Base-by-base conservation (phyloP, 2,888 invertebrate genomes). In the Hipparchia sbordonii region DNA sequence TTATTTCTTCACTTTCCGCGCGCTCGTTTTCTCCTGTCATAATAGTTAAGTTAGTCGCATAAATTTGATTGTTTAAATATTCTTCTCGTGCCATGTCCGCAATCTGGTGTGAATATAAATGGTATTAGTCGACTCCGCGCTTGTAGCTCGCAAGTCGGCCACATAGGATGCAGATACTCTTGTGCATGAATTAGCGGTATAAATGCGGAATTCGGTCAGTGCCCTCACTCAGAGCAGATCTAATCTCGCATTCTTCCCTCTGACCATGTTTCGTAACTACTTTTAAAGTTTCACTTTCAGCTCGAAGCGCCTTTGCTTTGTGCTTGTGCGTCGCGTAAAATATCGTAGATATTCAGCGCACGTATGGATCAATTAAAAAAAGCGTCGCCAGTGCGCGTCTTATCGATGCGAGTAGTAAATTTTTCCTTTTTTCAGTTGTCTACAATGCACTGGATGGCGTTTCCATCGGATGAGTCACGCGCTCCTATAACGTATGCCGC, bases 121-220 rank as follows among this genome's bases (percentile, higher is more conserved):
- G 81, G 84, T 85, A 85, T 87, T 84, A 85, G 83, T 79, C 77
- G 63, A 71, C 70, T 74, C 73, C 66, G 82, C 76, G 83, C 77
- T 80, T 79, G 82, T 81, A 77, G 83, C 82, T 85, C 86, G 82
- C 82, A 82, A 84, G 79, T 79, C 79, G 82, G 81, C 69, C 74
- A 67, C 76, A 73, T 76, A 76, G 76, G 74, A 76, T 76, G 89
- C 90, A 91, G 89, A 90, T 89, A 88, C 85, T 87, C 85, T 84
- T 86, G 85, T 86, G 89, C 87, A 89, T 89, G 91, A 89, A 90
- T 92, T 91, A 90, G 89, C 89, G 87, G 89, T 89, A 87, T 91
- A 90, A 90, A 91, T 89, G 87, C 90, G 91, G 90, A 92, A 90
- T 88, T 91, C 91, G 93, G 93, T 91, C 93, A 91, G 85, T 89